Conservation (phyloP, 2,888 invertebrate genomes). For the Eristalis arbustorum region DNA sequence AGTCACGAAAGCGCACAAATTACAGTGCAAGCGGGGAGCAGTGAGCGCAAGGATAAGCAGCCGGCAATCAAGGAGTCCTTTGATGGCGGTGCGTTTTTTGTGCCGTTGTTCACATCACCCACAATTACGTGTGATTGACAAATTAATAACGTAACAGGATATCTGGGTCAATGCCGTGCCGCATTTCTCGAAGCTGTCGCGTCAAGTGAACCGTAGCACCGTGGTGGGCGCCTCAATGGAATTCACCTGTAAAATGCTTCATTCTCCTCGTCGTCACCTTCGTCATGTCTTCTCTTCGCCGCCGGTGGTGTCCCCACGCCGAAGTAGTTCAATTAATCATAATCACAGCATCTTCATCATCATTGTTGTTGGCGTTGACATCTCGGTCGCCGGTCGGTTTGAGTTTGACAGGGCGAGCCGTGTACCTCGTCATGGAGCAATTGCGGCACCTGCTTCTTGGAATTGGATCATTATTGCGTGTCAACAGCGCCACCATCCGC, state of each 20-base stretch:
- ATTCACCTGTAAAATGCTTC: slow-evolving; percentile 25
- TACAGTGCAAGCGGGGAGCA: neutral
- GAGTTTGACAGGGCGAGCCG: slow-evolving; percentile 8
- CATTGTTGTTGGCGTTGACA: slow-evolving; percentile 30
- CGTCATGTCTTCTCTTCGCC: neutral
- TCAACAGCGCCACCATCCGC: neutral
- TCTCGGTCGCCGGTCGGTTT: neutral
- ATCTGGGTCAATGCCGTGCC: slow-evolving; percentile 55
- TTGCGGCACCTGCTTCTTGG: slow-evolving; percentile 40
- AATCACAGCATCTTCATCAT: slow-evolving; percentile 51
- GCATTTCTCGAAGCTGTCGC: neutral
- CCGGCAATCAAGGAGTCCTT: neutral
- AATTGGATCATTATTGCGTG: slow-evolving; percentile 23
- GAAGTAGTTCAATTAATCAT: slow-evolving; percentile 63
- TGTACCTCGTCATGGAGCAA: slow-evolving; percentile 32
- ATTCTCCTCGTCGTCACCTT: neutral
- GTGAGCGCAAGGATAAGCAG: neutral
- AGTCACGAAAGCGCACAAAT: neutral
- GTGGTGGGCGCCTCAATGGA: slow-evolving; percentile 17
- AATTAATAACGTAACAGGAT: slow-evolving; percentile 40
- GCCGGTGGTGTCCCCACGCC: slow-evolving; percentile 12
- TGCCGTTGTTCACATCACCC: neutral
- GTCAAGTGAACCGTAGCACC: neutral
- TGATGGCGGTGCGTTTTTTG: neutral
- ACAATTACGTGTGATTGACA: slow-evolving; percentile 26